Base-by-base conservation (phyloP, 2,797 vertebrate species). In the Platyrinchus mystaceus region DNA sequence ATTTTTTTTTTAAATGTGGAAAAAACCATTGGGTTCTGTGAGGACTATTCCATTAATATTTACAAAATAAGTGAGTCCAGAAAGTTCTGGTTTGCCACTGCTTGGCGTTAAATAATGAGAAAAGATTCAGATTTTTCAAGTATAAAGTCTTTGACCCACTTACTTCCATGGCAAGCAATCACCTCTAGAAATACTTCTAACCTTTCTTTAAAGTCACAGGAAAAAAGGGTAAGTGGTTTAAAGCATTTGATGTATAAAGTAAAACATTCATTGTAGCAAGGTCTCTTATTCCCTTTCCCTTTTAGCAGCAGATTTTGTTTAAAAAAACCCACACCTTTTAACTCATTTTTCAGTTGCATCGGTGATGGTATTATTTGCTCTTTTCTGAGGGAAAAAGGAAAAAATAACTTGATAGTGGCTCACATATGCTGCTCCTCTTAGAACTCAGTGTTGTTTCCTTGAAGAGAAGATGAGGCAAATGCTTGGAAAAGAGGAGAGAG, bases 151-250 rank as follows among this genome's bases (percentile, higher is more conserved):
- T 62, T 88, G 83, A 91, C 95, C 85, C 66, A 68, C 55, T 90
- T 91, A 69, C 7, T 93, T 82, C 28, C 22, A 32, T 53, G 37
- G 80, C 67, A 94, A 93, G 78, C n/a, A 93, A 82, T 79, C 83
- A 76, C 80, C 50, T 91, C 83, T 90, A 68, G 84, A 96, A 90
- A 75, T 90, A 91, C 59, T 94, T 90, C 58, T 88, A 84, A 86
- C 76, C 73, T 76, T 94, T 87, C 77, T 89, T 93, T 94, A 59
- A 88, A 79, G 83, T 49, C 82, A 37, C 32, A 63, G 52, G 64
- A 44, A 88, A 78, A 88, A 94, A 86, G 49, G 28, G 10, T 86
- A 84, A 88, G 64, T 86, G 63, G 32, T 94, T 94, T 88, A 93
- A 95, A 93, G 73, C 55, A 84, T 59, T 87, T 89, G 80, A 92